Conservation (phyloP, 2,888 invertebrate species). For the Cheilosia grossa region DNA sequence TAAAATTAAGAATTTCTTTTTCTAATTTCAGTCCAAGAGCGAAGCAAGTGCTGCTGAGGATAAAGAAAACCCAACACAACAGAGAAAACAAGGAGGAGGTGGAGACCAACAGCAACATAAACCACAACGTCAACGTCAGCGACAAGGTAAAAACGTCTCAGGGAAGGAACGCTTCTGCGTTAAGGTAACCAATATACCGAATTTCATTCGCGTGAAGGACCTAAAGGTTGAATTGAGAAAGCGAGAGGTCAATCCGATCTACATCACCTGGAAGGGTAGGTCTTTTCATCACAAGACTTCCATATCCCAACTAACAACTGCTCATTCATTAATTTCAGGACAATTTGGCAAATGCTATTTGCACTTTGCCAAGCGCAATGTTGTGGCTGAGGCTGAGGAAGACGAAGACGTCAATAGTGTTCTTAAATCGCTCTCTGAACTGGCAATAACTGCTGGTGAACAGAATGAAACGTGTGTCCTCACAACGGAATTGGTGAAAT, state of each 20-base stretch:
- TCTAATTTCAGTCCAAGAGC: constrained; percentile 61
- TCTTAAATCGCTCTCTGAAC: constrained; percentile 81
- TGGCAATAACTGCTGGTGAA: constrained; percentile 75
- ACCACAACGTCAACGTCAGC: constrained; percentile 73
- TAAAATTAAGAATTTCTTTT: background rate
- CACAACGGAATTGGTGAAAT: constrained; percentile 80
- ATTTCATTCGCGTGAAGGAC: constrained; percentile 89
- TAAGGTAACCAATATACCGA: constrained; percentile 89
- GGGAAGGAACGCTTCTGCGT: constrained; percentile 81
- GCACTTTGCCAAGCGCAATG: constrained; percentile 89
- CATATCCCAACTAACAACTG: constrained; percentile 26
- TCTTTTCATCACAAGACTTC: background rate
- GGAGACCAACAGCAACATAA: constrained; percentile 19
- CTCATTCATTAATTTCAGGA: constrained; percentile 82
- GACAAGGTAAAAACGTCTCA: constrained; percentile 75
- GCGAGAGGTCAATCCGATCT: constrained; percentile 89
- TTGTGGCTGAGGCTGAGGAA: constrained; percentile 78
- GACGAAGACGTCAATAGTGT: constrained; percentile 82
- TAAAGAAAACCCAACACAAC: constrained; percentile 42
- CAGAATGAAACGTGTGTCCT: constrained; percentile 79
- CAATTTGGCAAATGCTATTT: constrained; percentile 88
- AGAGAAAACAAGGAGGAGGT: constrained; percentile 18
- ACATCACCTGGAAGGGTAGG: constrained; percentile 89
- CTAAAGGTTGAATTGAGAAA: constrained; percentile 89
- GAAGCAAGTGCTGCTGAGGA: constrained; percentile 61